phyloP scores from a whole-genome alignment of 2,888 invertebrate species.

The Glomeris marginata region DNA sequence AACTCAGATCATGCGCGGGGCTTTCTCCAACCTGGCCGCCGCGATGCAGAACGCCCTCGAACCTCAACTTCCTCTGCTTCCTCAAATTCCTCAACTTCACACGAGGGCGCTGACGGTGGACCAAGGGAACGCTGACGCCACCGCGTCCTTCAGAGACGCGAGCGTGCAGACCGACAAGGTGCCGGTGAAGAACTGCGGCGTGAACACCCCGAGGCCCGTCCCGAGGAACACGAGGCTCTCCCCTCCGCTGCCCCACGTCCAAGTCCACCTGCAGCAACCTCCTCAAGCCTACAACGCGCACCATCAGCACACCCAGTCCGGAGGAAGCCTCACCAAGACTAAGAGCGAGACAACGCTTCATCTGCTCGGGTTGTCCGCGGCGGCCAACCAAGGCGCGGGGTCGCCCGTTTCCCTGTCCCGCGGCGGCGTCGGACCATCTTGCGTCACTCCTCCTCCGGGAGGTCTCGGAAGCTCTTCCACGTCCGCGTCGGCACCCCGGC shows the following conservation, averaged over 20 bases:
- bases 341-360: conserved; percentile 15
- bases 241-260: neutral
- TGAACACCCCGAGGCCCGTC: conserved; percentile 14
- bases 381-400: neutral
- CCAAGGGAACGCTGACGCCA: neutral
- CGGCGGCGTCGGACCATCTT: neutral
- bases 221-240: neutral
- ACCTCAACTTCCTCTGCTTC: no score
- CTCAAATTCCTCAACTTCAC: neutral
- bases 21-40: conserved; percentile 10
- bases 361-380: conserved; percentile 2
- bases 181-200: conserved; percentile 12
- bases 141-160: conserved; percentile 4
- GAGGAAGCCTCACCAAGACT: conserved; percentile 8
- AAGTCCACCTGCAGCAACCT: neutral
- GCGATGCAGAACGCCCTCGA: conserved; percentile 8
- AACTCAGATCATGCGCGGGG: conserved; percentile 11
- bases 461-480: neutral
- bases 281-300: neutral
- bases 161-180: conserved; percentile 12
- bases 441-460: neutral
- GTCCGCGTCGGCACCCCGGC: neutral
- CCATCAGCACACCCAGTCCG: neutral
- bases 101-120: neutral
- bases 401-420: neutral